Evolutionary conservation across 2,113 vertebrate genomes (phyloP), one percentile per base, ranked within the genome.

Genomic region (Centropristis striata): DNA sequence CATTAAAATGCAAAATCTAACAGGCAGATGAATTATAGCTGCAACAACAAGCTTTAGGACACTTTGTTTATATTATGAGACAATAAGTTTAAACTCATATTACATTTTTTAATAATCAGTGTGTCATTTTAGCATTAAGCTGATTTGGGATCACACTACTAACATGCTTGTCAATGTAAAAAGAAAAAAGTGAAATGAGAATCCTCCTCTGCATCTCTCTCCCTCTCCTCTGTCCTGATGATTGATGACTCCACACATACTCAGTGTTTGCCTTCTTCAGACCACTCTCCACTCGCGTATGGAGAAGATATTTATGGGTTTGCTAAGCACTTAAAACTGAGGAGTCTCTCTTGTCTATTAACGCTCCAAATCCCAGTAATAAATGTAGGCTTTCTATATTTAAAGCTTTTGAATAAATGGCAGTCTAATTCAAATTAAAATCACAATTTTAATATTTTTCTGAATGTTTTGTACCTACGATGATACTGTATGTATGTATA

Each of bases 211-310:
- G 54, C 65, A 0, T 54, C 27, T 7, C 65, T 64, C 3, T 66
- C 21, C 25, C 36, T 58, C 63, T 58, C 21, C 63, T 75, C 71
- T 49, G 79, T 85, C 86, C 78, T 78, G 61, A 77, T 92, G 92
- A 92, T 90, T 83, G 85, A 91, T 90, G 86, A 87, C 74, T 78
- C 36, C 67, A 69, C 87, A 90, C 87, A 81, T 81, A 80, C 4
- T 41, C 58, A 42, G 51, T 94, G 90, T 95, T 95, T 94, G 90
- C 85, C 68, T 84, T 86, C 81, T 89, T 86, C 76, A 85, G 66
- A 32, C 60, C 71, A 47, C 84, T 85, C 86, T 59, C 8, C 75
- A 10, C 60, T 23, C 75, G 53, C 23, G 4, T 67, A 72, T 76
- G 64, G 67, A 78, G 67, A 50, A 60, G 70, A 90, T 80, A 87